Evolutionary conservation across 2,888 invertebrate species (phyloP).

Genomic region (Labia minor): DNA sequence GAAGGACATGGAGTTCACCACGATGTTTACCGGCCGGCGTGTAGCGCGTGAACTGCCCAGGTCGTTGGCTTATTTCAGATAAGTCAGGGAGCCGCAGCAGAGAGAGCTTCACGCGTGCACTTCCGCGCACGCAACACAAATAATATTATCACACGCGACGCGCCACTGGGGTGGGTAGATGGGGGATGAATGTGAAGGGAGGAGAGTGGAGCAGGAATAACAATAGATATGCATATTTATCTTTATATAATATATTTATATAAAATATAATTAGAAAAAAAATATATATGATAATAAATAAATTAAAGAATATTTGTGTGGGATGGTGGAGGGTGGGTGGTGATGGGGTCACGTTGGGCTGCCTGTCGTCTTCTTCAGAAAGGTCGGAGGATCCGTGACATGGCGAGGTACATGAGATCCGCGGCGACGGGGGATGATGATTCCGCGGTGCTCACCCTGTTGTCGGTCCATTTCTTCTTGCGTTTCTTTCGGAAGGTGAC

Average conservation of each 20-base stretch:
- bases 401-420: conserved; percentile 3
- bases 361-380: neutral
- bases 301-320: neutral
- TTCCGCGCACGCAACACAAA: conserved; percentile 4
- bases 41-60: conserved; percentile 8
- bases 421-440: neutral
- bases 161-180: too few relatives aligned
- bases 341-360: neutral
- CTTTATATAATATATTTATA: neutral
- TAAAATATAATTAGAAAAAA: neutral
- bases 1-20: neutral
- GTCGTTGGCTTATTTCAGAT: conserved; percentile 13
- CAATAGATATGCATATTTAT: too few relatives aligned
- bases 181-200: too few relatives aligned
- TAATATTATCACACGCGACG: neutral
- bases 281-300: neutral
- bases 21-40: conserved; percentile 13
- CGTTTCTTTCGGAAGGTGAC: neutral
- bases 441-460: neutral
- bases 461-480: neutral
- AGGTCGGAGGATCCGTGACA: neutral
- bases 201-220: too few relatives aligned
- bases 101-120: conserved; percentile 3
- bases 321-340: neutral
- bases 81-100: neutral